phyloP scores from a whole-genome alignment of 2,797 vertebrate species.

The Somateria mollissima region DNA sequence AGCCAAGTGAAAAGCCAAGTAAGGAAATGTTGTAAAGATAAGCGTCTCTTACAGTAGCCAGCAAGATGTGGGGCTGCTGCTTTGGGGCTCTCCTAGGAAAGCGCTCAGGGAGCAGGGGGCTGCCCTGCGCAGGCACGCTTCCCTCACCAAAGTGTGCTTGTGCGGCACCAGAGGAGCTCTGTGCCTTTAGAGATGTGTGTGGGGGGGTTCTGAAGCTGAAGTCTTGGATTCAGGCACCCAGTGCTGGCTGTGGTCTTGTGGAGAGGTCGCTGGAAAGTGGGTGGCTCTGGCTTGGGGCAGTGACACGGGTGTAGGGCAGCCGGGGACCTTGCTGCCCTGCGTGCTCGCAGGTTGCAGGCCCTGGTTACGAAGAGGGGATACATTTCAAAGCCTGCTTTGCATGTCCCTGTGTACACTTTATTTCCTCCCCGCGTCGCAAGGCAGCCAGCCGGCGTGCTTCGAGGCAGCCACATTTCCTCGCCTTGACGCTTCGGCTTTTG shows the following conservation, averaged over 20 bases:
- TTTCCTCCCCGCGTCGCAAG: not conserved
- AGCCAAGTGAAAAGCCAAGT: not conserved
- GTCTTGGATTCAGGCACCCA: not conserved
- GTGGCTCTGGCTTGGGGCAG: too few relatives aligned
- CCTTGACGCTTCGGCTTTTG: not conserved
- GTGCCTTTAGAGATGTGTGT: fast-evolving
- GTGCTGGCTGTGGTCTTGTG: not conserved
- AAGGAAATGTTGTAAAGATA: not conserved
- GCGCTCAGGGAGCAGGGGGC: not conserved
- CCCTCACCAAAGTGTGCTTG: fast-evolving
- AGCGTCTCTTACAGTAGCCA: not conserved
- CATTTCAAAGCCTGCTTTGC: not conserved
- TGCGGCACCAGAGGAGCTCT: fast-evolving
- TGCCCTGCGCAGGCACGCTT: fast-evolving
- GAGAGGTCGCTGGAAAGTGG: too few relatives aligned
- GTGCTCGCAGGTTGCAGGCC: not conserved
- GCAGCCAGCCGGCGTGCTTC: not conserved
- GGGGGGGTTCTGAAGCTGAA: not conserved
- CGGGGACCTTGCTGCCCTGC: not conserved
- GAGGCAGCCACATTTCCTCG: not conserved
- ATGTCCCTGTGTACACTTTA: not conserved
- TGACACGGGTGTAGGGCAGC: not conserved
- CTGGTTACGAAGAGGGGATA: not conserved
- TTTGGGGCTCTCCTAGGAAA: not conserved
- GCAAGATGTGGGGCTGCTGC: not conserved